Base-by-base conservation (phyloP, 2,797 vertebrate species). In the Trachops cirrhosus region DNA sequence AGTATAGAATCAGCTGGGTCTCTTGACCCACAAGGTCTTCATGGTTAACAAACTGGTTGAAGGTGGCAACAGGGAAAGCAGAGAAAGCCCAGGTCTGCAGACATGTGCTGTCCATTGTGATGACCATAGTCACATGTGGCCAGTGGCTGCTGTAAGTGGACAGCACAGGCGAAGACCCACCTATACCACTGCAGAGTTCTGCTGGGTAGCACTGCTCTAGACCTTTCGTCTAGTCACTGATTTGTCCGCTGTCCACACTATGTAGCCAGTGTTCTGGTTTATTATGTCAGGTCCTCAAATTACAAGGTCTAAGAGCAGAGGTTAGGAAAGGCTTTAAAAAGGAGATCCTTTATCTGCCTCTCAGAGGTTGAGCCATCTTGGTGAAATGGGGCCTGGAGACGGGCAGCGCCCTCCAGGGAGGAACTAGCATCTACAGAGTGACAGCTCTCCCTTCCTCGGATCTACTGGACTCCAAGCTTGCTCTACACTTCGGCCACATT, bases 41-140 rank as follows among this genome's bases (percentile, higher is more conserved):
- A 16, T 5, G 3, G 82, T 50, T 46, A 73, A 79, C 34, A 48
- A 71, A 37, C n/a, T n/a, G 83, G 34, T 73, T 48, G 21, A 37
- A 37, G 18, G 26, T 29, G 52, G 11, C 14, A 26, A 48, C 0
- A 5, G 34, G 4, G 22, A n/a, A 52, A 91, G 19, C 32, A 37
- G 9, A 46, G 39, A 57, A 71, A 75, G 3, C 7, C 9, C 18
- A 19, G 21, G 9, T 75, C 52, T 62, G 70, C 62, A 79, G 80
- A 62, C 1, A 22, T 8, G 11, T 29, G 6, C 6, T 41, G 2
- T 85, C n/a, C 39, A 50, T 9, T 19, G 5, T 0, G 2, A 48
- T 6, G n/a, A 34, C 34, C 37, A 37, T 11, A 46, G 87, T 9
- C 19, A 32, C 24, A 9, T 19, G 50, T 26, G 9, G 5, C 59